phyloP scores from a whole-genome alignment of 2,113 vertebrate species.

The Mus spicilegus region DNA sequence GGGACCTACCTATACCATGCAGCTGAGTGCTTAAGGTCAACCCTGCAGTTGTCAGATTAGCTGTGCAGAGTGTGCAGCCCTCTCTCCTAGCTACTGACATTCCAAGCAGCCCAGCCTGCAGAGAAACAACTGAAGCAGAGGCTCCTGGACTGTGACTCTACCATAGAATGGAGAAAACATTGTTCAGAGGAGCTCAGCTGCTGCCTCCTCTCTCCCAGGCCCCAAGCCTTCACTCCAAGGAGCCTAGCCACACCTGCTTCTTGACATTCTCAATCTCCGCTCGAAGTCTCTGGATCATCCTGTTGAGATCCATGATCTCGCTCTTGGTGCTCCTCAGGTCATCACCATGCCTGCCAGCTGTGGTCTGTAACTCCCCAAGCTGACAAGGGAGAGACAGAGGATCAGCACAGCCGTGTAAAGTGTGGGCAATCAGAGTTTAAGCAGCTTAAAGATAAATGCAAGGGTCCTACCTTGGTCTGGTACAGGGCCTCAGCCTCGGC shows the following conservation, averaged over 20 bases:
- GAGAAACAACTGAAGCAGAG: not conserved
- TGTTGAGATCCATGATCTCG: slow-evolving; percentile 93
- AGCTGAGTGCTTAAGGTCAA: not conserved
- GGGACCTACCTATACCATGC: not conserved
- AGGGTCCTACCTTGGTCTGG: slow-evolving; percentile 88
- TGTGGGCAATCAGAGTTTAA: not conserved
- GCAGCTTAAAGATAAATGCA: not conserved
- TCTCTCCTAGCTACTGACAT: not conserved
- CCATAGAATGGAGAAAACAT: not conserved
- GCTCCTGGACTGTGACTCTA: not conserved
- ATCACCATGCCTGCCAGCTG: slow-evolving; percentile 91
- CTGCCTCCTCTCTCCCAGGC: not conserved
- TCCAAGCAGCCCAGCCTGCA: not conserved
- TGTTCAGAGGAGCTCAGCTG: not conserved
- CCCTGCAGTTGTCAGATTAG: not conserved
- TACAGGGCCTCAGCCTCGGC: slow-evolving; percentile 88
- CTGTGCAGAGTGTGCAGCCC: not conserved
- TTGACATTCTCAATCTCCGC: slow-evolving; percentile 93
- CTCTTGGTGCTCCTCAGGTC: slow-evolving; percentile 91
- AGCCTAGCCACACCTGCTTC: slow-evolving; percentile 89
- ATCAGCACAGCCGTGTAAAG: not conserved
- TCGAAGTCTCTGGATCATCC: slow-evolving; percentile 92
- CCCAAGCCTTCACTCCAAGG: not conserved
- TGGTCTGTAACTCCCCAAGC: slow-evolving; percentile 93
- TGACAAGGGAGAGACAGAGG: slow-evolving; percentile 70